Evolutionary conservation across 2,113 vertebrate species (phyloP), one percentile per base, ranked within the genome.

Genomic region (Thomomys bottae): DNA sequence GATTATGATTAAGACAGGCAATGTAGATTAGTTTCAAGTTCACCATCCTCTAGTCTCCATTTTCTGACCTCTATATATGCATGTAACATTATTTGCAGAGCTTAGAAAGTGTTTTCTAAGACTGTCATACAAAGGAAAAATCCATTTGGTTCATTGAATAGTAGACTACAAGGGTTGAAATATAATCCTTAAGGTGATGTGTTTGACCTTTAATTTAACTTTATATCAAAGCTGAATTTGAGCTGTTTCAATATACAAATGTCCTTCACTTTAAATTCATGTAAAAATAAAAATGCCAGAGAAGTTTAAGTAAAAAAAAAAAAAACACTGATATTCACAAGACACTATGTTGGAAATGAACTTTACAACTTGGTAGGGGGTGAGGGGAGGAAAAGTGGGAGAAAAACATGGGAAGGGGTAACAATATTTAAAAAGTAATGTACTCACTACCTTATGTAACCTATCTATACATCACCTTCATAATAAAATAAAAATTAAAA

Each of bases 181-280:
- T 67, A 6, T 80, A 40, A 42, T 23, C 34, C 68, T 23, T 64
- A 76, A 90, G 70, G 59, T 0, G 1, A 20, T 91, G 45, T 49
- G 72, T 93, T 94, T 95, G 81, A 91, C 91, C 84, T 90, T 12
- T 81, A 75, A 45, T 84, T 89, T 66, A 32, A 75, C 71, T 83
- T 28, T 91, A 82, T 91, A 92, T 87, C 64, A 89, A 84, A 91
- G 68, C 76, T 89, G 78, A 89, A 54, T 54, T 15, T 14, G 49
- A 54, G 49, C 49, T 54, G 49, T 91, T 77, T 71, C 64, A 91
- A 54, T 84, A 59, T 17, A 87, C 63, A 85, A 85, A 91, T 89
- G 20, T 45, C 9, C 10, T 73, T 82, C 34, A 32, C 49, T 84
- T 94, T 72, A 77, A 84, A 87, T 91, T 83, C 23, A 57, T 73